Percentiles rank a stretch among this genome's conserved stretches.
Conservation (phyloP, 2,888 invertebrate species). For the Aspidiotus rigidus region DNA sequence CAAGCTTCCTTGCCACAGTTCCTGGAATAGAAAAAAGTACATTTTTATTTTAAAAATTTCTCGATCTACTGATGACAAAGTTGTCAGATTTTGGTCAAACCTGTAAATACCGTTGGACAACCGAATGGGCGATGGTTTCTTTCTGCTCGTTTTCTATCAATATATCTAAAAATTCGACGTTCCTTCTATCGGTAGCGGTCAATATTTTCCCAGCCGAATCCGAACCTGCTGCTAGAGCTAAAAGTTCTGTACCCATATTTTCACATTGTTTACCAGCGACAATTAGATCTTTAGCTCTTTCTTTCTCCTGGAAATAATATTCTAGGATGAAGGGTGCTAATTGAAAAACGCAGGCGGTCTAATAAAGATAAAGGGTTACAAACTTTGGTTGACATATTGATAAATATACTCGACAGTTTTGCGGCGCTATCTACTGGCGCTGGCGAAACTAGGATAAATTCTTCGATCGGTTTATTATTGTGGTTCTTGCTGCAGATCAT, state of each 20-base stretch:
- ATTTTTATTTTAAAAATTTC: neutral
- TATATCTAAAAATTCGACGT: slow-evolving; percentile 90
- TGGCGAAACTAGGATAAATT: slow-evolving; percentile 96
- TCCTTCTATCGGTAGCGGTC: slow-evolving; percentile 87
- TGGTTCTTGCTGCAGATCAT: slow-evolving; percentile 96
- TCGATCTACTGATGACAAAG: neutral
- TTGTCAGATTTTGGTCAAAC: slow-evolving; percentile 43
- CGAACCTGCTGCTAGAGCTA: slow-evolving; percentile 85
- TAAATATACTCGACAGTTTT: slow-evolving; percentile 86
- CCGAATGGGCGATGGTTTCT: slow-evolving; percentile 92
- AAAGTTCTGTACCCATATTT: slow-evolving; percentile 90
- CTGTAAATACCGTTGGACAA: slow-evolving; percentile 92
- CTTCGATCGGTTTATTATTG: slow-evolving; percentile 92
- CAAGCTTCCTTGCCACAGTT: slow-evolving; percentile 95
- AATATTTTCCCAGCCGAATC: slow-evolving; percentile 91
- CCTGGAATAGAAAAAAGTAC: slow-evolving; percentile 49
- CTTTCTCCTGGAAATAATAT: slow-evolving; percentile 65
- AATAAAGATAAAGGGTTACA: neutral
- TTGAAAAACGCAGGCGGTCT: neutral
- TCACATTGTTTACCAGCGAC: slow-evolving; percentile 95
- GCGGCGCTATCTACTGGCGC: slow-evolving; percentile 98
- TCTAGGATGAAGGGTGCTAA: too few relatives aligned
- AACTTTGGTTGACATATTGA: slow-evolving; percentile 75
- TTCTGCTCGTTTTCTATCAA: slow-evolving; percentile 98
- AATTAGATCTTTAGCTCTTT: slow-evolving; percentile 91